Percentiles rank a stretch among this genome's conserved stretches.
phyloP scores from a whole-genome alignment of 2,797 vertebrate genomes.

The Leptatherina wallacei region DNA sequence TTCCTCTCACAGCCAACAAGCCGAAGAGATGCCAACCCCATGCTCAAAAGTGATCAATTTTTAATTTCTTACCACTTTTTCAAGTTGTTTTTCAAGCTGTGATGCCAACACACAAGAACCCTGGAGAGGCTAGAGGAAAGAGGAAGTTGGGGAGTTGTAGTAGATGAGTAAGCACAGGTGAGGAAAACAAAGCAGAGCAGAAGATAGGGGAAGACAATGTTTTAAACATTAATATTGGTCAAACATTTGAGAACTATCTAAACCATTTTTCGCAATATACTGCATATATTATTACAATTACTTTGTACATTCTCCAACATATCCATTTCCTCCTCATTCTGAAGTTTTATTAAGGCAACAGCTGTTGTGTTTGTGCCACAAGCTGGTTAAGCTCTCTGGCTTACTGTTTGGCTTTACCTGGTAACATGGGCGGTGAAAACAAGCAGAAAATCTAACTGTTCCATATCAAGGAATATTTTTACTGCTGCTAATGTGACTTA shows the following conservation, averaged over 20 bases:
- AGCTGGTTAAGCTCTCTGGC: slow-evolving; percentile 29
- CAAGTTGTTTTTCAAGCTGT: slow-evolving; percentile 70
- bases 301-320: slow-evolving; percentile 5
- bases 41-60: slow-evolving; percentile 80
- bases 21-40: slow-evolving; percentile 57
- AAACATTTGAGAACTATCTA: slow-evolving; percentile 14
- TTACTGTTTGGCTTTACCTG: slow-evolving; percentile 70
- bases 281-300: background rate
- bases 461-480: slow-evolving; percentile 99
- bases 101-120: slow-evolving; percentile 67
- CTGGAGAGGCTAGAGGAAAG: slow-evolving; percentile 44
- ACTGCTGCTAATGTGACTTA: slow-evolving; percentile 98
- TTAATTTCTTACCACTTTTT: slow-evolving; percentile 78
- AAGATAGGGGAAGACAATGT: background rate
- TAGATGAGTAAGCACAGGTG: slow-evolving; percentile 36
- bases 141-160: slow-evolving; percentile 29
- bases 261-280: background rate
- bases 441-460: slow-evolving; percentile 98
- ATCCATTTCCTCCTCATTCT: slow-evolving; percentile 7
- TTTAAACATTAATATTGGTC: slow-evolving; percentile 5
- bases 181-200: slow-evolving; percentile 28
- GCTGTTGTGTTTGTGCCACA: slow-evolving; percentile 52
- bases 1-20: slow-evolving; percentile 43
- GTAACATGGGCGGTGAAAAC: slow-evolving; percentile 91
- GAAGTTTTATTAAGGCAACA: slow-evolving; percentile 15